Percentiles rank a stretch among this genome's conserved stretches.
phyloP scores from a whole-genome alignment of 2,797 vertebrate species.

The Paguma larvata region DNA sequence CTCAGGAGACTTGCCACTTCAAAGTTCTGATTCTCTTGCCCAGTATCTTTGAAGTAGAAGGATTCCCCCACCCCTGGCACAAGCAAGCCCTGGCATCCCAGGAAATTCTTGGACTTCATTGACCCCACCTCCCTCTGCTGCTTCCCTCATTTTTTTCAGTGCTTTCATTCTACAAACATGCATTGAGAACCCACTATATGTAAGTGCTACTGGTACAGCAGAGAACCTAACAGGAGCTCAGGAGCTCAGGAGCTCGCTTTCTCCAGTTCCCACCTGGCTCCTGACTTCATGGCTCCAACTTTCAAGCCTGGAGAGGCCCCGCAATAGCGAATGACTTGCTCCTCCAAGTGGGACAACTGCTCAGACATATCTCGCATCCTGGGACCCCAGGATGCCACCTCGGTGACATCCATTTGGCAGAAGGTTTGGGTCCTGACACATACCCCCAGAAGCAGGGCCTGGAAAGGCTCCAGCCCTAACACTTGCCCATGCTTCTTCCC shows the following conservation, averaged over 20 bases:
- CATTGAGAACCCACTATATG: background rate
- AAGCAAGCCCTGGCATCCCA: background rate
- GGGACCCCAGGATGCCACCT: background rate
- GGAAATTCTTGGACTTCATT: background rate
- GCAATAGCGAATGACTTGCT: background rate
- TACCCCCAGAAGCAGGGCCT: background rate
- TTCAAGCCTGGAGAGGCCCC: background rate
- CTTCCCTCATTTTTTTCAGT: background rate
- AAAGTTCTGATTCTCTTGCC: background rate
- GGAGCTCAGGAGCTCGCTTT: background rate
- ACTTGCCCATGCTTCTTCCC: background rate
- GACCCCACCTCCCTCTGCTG: background rate
- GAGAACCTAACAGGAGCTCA: background rate
- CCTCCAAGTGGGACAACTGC: background rate
- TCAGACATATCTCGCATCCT: background rate
- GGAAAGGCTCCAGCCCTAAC: background rate
- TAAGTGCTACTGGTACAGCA: background rate
- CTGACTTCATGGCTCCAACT: background rate
- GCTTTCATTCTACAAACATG: background rate
- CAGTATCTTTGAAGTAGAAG: slow-evolving; percentile 30
- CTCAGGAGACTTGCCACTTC: slow-evolving; percentile 6
- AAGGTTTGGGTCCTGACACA: background rate
- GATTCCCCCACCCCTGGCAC: background rate
- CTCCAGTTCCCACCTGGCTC: background rate
- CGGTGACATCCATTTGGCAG: background rate